Percentiles rank a stretch among this genome's conserved stretches.
Evolutionary conservation across 2,888 invertebrate genomes (phyloP).

Genomic region (Yponomeuta evonymella): DNA sequence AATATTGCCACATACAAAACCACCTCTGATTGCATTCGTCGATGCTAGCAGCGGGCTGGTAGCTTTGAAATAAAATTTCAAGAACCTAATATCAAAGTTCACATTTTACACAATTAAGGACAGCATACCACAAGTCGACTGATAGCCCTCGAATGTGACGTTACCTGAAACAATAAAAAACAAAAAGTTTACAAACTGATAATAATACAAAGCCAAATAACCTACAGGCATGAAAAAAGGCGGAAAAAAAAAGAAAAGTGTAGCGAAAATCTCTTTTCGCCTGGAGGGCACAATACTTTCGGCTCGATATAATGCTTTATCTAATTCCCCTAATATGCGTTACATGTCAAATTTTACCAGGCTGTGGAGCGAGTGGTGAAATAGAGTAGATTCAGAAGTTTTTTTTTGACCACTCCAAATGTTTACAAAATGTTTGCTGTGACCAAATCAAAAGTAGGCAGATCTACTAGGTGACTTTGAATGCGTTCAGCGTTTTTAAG

Average conservation of each 20-base stretch:
- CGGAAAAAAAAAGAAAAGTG: conserved; percentile 31
- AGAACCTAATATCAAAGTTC: too few species aligned
- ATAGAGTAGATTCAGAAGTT: neutral
- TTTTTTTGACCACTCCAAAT: neutral
- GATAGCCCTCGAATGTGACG: conserved; percentile 20
- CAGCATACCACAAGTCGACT: neutral
- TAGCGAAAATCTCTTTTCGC: conserved; percentile 22
- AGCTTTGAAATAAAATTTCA: too few species aligned
- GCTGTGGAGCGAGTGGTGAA: conserved; percentile 27
- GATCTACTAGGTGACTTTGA: too few species aligned
- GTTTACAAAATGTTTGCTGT: too few species aligned
- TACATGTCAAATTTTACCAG: conserved; percentile 66
- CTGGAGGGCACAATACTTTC: conserved; percentile 23
- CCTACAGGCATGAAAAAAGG: conserved; percentile 3
- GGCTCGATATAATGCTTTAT: conserved; percentile 50
- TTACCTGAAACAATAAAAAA: conserved; percentile 37
- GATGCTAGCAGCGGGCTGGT: too few species aligned
- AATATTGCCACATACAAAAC: too few species aligned
- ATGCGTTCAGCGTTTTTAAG: too few species aligned
- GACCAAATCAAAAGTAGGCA: too few species aligned
- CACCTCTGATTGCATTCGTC: too few species aligned
- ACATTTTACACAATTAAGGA: too few species aligned
- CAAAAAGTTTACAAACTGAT: neutral
- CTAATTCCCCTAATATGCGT: conserved; percentile 66
- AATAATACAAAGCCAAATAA: neutral